These are phyloP conservation scores for Mustelus asterias DNA, from an alignment of 2,113 vertebrate species.

Conservation along the genomic window DNA sequence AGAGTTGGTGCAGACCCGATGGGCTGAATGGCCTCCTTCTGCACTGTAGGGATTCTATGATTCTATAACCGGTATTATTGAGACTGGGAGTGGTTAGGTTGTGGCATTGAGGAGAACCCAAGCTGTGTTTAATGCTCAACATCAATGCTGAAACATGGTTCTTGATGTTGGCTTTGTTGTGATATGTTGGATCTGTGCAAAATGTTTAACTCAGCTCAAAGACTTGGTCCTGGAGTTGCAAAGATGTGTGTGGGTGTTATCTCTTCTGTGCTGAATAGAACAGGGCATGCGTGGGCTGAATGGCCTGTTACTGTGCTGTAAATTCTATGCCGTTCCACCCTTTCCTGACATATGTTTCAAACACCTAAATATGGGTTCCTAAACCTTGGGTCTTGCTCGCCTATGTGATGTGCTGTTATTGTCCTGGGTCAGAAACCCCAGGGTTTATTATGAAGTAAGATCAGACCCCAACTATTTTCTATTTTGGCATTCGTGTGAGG, in stretches of 20 bases:
- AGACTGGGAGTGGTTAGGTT: not conserved
- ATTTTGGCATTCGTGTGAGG: too few relatives aligned
- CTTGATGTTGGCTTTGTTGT: not conserved
- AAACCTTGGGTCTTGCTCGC: not conserved
- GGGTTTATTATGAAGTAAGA: too few relatives aligned
- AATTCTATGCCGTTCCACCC: not conserved
- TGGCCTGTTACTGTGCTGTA: not conserved
- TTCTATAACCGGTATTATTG: too few relatives aligned
- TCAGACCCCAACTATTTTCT: too few relatives aligned
- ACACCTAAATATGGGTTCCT: not conserved
- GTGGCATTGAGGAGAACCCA: not conserved
- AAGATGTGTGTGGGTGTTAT: not conserved
- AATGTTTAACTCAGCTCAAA: not conserved
- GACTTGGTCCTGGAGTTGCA: not conserved
- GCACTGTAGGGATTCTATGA: too few relatives aligned
- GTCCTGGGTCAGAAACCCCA: too few relatives aligned
- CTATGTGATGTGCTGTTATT: not conserved
- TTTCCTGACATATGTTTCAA: not conserved
- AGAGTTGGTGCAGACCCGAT: too few relatives aligned
- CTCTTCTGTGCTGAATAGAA: not conserved
- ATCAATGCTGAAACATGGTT: not conserved
- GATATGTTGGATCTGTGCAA: not conserved
- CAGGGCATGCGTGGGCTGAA: not conserved
- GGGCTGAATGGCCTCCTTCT: too few relatives aligned
- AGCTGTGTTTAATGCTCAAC: too few relatives aligned